These are phyloP conservation scores for Nomada goodeniana DNA, from an alignment of 2,888 invertebrate genomes.

Conservation along the genomic window DNA sequence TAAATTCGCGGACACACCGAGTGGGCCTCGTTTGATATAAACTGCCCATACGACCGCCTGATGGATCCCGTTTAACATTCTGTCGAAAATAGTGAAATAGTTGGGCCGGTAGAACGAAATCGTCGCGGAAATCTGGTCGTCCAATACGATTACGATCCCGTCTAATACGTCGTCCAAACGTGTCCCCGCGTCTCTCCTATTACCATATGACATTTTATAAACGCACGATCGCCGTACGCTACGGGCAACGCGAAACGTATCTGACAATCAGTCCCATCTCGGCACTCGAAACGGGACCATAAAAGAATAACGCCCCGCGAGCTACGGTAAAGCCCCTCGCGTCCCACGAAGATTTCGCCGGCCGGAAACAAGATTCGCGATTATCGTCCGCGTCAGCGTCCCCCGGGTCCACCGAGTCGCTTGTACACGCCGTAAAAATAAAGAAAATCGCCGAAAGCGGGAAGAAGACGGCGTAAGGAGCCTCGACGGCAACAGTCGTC, in stretches of 20 bases:
- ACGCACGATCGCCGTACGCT: neutral
- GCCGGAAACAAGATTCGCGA: slow-evolving; percentile 34
- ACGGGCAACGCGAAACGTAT: neutral
- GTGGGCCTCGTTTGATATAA: slow-evolving; percentile 50
- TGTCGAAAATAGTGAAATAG: neutral
- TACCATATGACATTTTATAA: neutral
- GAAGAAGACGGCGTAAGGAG: slow-evolving; percentile 8
- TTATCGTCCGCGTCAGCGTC: slow-evolving; percentile 57
- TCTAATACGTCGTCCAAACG: neutral
- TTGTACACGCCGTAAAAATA: slow-evolving; percentile 54
- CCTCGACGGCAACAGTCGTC: slow-evolving; percentile 47
- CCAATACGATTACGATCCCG: neutral
- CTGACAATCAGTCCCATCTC: neutral
- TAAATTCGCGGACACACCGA: slow-evolving; percentile 58
- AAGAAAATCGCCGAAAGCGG: slow-evolving; percentile 16
- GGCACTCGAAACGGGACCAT: slow-evolving; percentile 11
- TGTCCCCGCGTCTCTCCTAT: neutral
- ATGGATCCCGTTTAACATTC: neutral
- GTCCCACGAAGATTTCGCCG: slow-evolving; percentile 13
- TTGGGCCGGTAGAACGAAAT: neutral
- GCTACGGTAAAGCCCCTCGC: slow-evolving; percentile 2
- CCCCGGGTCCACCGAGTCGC: slow-evolving; percentile 24
- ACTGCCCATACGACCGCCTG: slow-evolving; percentile 49
- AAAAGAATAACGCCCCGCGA: slow-evolving; percentile 30
- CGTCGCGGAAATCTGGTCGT: neutral